Percentiles rank a stretch among this genome's conserved stretches.
These are phyloP conservation scores for Cheilosia vernalis DNA, from an alignment of 2,888 invertebrate genomes.

Conservation along the genomic window DNA sequence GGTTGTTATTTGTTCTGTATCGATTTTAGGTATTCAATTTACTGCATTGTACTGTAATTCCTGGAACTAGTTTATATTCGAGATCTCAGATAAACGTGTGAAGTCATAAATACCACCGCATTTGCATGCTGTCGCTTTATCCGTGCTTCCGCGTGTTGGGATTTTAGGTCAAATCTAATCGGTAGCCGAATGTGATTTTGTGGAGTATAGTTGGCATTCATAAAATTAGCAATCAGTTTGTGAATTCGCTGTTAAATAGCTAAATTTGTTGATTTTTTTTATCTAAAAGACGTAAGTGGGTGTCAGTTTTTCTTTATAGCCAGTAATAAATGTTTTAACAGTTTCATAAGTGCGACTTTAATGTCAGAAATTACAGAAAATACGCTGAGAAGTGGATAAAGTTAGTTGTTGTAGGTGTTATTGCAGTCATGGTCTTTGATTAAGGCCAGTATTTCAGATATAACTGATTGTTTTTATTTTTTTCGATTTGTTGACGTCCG, in stretches of 20 bases:
- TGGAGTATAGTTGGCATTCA: conserved; percentile 36
- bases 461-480: too few relatives aligned
- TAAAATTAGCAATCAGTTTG: conserved; percentile 1
- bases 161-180: conserved; percentile 67
- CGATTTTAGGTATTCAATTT: conserved; percentile 60
- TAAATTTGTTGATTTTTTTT: too few relatives aligned
- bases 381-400: too few relatives aligned
- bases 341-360: too few relatives aligned
- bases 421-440: too few relatives aligned
- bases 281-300: too few relatives aligned
- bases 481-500: too few relatives aligned
- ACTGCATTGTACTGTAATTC: conserved; percentile 52
- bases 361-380: too few relatives aligned
- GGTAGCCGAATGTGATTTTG: conserved; percentile 32
- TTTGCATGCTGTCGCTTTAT: conserved; percentile 53
- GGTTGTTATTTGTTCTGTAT: conserved; percentile 38
- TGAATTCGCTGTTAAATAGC: background rate
- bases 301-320: too few relatives aligned
- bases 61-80: conserved; percentile 8
- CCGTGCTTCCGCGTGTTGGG: conserved; percentile 45
- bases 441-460: too few relatives aligned
- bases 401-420: too few relatives aligned
- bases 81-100: conserved; percentile 60
- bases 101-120: conserved; percentile 40
- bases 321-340: too few relatives aligned